phyloP scores from a whole-genome alignment of 2,113 vertebrate species.

The Heptranchias perlo region DNA sequence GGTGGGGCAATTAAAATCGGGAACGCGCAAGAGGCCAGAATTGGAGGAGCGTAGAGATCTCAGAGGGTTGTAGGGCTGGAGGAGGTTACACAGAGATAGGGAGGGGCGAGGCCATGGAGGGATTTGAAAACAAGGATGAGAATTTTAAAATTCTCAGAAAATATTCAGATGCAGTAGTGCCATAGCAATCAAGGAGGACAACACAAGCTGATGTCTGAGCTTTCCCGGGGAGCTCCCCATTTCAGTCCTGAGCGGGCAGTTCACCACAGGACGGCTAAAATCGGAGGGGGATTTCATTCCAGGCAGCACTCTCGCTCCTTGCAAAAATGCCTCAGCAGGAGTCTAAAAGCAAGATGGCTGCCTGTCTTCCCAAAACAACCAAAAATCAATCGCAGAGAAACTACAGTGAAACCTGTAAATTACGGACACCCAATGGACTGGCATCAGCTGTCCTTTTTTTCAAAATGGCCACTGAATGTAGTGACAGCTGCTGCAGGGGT shows the following conservation, averaged over 20 bases:
- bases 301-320: not conserved
- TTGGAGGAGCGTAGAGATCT: not conserved
- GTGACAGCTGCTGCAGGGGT: too few species aligned
- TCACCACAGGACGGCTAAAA: not conserved
- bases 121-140: not conserved
- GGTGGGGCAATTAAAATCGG: not conserved
- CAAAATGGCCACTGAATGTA: too few species aligned
- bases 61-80: not conserved
- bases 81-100: not conserved
- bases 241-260: not conserved
- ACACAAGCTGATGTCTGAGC: not conserved
- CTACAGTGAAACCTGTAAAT: too few species aligned
- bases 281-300: not conserved
- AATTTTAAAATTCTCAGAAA: not conserved
- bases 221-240: not conserved
- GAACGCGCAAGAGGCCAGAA: not conserved
- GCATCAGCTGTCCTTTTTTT: too few species aligned
- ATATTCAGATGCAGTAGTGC: not conserved
- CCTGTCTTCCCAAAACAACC: slow-evolving; percentile 8
- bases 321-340: not conserved
- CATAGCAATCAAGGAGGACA: too few species aligned
- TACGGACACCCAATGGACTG: too few species aligned
- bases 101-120: not conserved
- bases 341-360: too few species aligned
- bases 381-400: slow-evolving; percentile 4